Evolutionary conservation across 2,113 vertebrate species (phyloP).

Genomic region (Chloroceryle aenea): DNA sequence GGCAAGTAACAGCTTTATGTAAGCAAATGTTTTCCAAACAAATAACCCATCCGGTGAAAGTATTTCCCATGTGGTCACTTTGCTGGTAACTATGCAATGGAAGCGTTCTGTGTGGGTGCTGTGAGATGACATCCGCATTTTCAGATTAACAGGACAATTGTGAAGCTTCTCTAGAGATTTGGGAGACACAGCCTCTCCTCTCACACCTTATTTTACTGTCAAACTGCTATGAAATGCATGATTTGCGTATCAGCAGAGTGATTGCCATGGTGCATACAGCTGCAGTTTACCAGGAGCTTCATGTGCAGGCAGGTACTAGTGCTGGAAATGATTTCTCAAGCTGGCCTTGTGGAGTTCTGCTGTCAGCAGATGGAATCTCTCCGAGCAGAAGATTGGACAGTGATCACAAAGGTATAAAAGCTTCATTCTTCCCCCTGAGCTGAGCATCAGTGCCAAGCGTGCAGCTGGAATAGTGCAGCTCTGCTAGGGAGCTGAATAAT

Average conservation of each 20-base stretch:
- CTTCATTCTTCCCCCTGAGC: neutral
- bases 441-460: neutral
- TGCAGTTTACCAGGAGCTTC: neutral
- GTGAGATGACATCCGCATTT: neutral
- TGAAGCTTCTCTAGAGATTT: neutral
- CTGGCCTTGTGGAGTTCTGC: neutral
- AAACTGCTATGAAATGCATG: neutral
- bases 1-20: neutral
- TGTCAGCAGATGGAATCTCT: neutral
- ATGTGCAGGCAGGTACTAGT: neutral
- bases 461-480: neutral
- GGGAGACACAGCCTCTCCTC: neutral
- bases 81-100: neutral
- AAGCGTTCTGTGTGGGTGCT: neutral
- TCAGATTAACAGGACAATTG: neutral
- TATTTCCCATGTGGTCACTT: neutral
- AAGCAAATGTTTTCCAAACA: neutral
- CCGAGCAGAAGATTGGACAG: neutral
- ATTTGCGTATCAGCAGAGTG: neutral
- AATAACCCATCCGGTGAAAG: neutral
- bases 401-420: neutral
- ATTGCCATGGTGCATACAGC: neutral
- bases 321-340: neutral
- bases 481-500: fast-evolving
- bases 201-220: neutral